phyloP scores from a whole-genome alignment of 2,797 vertebrate species.

The Discoglossus pictus region DNA sequence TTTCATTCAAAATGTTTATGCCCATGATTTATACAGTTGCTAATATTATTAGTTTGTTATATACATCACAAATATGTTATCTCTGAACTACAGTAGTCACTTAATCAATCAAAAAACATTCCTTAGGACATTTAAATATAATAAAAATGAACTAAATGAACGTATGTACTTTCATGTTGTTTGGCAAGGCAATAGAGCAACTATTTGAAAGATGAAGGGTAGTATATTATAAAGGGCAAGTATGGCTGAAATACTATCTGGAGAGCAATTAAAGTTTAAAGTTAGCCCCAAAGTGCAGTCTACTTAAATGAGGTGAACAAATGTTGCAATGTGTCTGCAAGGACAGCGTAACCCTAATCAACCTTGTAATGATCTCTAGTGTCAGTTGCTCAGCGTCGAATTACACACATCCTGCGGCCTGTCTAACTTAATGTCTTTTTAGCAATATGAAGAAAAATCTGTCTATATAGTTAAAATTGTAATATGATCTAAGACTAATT shows the following conservation, averaged over 20 bases:
- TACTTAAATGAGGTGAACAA: slow-evolving; percentile 41
- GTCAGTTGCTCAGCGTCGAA: slow-evolving; percentile 30
- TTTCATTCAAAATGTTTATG: too few species aligned
- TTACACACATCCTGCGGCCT: slow-evolving; percentile 41
- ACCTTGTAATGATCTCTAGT: slow-evolving; percentile 32
- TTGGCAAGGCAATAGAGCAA: slow-evolving; percentile 26
- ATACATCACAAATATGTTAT: too few species aligned
- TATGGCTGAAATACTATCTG: slow-evolving; percentile 39
- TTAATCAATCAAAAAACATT: too few species aligned
- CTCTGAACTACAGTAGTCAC: too few species aligned
- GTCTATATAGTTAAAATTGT: too few species aligned
- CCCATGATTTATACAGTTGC: too few species aligned
- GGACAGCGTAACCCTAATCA: slow-evolving; percentile 44
- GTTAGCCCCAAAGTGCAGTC: slow-evolving; percentile 34
- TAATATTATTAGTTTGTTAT: too few species aligned
- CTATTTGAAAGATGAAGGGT: slow-evolving; percentile 11
- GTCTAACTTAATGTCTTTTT: slow-evolving; percentile 11
- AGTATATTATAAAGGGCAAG: slow-evolving; percentile 24
- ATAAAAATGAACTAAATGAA: too few species aligned
- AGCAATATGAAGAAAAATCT: too few species aligned
- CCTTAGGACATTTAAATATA: too few species aligned
- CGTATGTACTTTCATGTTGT: slow-evolving; percentile 10
- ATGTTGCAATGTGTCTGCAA: slow-evolving; percentile 38
- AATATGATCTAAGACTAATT: too few species aligned
- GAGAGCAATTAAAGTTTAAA: slow-evolving; percentile 41